Evolutionary conservation across 2,113 vertebrate genomes (phyloP).

Genomic region (Oriolus oriolus): DNA sequence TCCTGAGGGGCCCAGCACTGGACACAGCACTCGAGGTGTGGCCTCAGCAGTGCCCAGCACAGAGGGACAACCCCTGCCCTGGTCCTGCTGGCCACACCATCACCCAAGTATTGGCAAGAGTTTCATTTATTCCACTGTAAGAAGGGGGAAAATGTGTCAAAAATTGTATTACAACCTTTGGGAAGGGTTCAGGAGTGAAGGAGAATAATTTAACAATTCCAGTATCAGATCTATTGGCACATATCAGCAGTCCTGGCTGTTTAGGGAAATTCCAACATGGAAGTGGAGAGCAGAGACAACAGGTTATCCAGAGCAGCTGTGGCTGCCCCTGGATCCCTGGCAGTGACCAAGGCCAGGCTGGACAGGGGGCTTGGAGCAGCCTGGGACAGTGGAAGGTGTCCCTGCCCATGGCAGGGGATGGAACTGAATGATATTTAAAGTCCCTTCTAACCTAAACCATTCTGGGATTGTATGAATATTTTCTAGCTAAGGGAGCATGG

Average conservation of each 20-base stretch:
- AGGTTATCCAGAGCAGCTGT: rapidly evolving
- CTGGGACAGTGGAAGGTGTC: background rate
- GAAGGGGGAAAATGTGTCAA: background rate
- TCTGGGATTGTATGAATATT: background rate
- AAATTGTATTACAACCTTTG: background rate
- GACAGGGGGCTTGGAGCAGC: rapidly evolving
- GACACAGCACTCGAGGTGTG: background rate
- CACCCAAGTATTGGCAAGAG: background rate
- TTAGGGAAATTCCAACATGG: background rate
- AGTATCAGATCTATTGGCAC: rapidly evolving
- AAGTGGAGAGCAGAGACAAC: background rate
- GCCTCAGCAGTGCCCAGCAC: background rate
- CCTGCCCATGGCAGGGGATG: background rate
- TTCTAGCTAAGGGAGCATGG: background rate
- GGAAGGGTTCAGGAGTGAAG: background rate
- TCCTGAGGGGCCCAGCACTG: background rate
- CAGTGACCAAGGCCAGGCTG: background rate
- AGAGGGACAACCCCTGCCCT: background rate
- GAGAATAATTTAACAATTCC: background rate
- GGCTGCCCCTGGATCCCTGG: background rate
- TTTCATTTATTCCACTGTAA: background rate
- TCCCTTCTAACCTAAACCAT: background rate
- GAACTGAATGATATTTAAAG: background rate
- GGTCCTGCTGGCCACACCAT: background rate
- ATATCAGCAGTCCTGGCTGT: background rate